Base-by-base conservation (phyloP, 2,113 vertebrate species). In the Ceyx melanurus region DNA sequence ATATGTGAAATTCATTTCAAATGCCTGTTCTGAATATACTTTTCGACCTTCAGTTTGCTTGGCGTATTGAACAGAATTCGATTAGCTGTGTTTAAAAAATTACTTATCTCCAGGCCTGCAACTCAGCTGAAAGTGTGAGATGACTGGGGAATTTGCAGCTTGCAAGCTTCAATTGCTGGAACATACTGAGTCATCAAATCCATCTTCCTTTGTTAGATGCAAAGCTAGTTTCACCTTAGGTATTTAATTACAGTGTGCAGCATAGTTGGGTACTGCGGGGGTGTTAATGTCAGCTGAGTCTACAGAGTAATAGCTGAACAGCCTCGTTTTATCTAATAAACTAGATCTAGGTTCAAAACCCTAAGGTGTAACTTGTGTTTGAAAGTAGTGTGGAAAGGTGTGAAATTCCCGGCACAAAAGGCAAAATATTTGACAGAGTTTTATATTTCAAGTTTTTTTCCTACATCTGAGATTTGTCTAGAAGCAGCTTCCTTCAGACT, bases 1-100 rank as follows among this genome's bases (percentile, higher is more conserved):
- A 60, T 85, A 70, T 93, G 91, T 86, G 66, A 86, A 88, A 71
- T 85, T 86, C 37, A 83, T 86, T 81, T 79, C 86, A 64, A 70
- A 70, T 77, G 81, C 64, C 80, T 82, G 64, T 51, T 85, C 81
- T 82, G 45, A 92, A 88, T 86, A 70, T 80, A 50, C 76, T 85
- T 62, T 33, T 72, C 79, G 50, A 74, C 68, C 87, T 93, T 54
- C 64, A 65, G 31, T 92, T 89, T 87, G 46, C 85, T 67, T 26
- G 73, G 68, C 71, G 65, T 80, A 45, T n/a, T 53, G 68, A 77
- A 75, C 40, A 62, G 89, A 89, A 54, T 68, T 62, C 6, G 22
- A 80, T 92, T 88, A 90, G 87, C 43, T 50, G 86, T 89, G 70
- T 94, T 81, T 71, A 33, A 62, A 62, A 88, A 72, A 56, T 56